These are phyloP conservation scores for Apomyelois bistriatella DNA, from an alignment of 2,888 invertebrate species.

Conservation along the genomic window DNA sequence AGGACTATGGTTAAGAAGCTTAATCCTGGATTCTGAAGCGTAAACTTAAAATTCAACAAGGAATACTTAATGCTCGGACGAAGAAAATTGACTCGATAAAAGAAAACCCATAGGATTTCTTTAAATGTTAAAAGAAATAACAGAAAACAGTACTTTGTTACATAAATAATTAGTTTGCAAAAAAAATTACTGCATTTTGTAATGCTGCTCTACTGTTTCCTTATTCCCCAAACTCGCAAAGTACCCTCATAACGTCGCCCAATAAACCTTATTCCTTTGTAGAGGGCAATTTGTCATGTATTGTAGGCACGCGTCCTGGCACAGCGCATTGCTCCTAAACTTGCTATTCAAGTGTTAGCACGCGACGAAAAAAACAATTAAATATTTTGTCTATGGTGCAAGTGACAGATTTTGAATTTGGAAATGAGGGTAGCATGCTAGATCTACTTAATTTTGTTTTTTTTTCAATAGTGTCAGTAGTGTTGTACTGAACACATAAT, in stretches of 20 bases:
- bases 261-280: constrained; percentile 76
- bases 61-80: no score
- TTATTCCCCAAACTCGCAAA: constrained; percentile 48
- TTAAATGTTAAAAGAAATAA: no score
- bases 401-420: constrained; percentile 19
- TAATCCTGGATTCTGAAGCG: no score
- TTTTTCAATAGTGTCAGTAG: neutral
- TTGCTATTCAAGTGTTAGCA: constrained; percentile 56
- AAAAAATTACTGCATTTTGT: neutral
- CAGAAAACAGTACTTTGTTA: no score
- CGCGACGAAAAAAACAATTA: constrained; percentile 69
- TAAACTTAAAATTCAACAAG: no score
- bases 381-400: constrained; percentile 51
- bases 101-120: no score
- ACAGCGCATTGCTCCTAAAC: constrained; percentile 19
- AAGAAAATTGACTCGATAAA: no score
- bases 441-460: neutral
- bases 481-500: no score
- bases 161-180: neutral
- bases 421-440: constrained; percentile 14
- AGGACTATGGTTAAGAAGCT: no score
- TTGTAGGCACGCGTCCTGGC: constrained; percentile 41
- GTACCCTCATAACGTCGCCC: constrained; percentile 72
- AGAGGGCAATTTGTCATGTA: constrained; percentile 73
- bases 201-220: neutral